These are phyloP conservation scores for Enteromius thamalakanensis DNA, from an alignment of 2,797 vertebrate genomes.

Conservation along the genomic window DNA sequence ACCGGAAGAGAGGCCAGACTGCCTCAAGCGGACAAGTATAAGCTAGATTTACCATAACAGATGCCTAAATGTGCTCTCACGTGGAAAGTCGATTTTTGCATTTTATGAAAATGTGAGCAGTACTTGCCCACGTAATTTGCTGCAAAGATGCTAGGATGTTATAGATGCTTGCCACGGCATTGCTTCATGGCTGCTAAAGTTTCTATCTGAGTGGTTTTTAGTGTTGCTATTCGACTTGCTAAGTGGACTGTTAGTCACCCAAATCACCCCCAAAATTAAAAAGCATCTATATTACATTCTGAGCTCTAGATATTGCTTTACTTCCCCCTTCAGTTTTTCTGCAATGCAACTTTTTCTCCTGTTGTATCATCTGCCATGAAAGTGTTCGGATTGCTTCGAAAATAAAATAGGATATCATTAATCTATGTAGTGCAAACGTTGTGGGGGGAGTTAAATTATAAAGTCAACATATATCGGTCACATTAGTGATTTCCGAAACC, in stretches of 20 bases:
- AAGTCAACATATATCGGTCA: too few relatives aligned
- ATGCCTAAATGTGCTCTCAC: constrained; percentile 9
- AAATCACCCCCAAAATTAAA: neutral
- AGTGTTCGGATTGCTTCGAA: neutral
- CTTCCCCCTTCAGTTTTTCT: neutral
- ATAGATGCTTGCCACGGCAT: neutral
- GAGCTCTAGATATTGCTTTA: neutral
- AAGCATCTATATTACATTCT: neutral
- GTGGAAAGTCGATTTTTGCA: neutral
- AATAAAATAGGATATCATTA: neutral
- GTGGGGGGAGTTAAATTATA: neutral
- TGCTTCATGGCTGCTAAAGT: neutral
- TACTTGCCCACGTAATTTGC: neutral
- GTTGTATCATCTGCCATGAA: neutral
- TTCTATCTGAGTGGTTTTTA: neutral
- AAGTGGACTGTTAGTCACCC: neutral
- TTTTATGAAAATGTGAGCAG: neutral
- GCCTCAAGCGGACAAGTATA: constrained; percentile 24
- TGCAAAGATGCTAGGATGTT: neutral
- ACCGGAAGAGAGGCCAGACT: constrained; percentile 56
- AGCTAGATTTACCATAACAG: constrained; percentile 25
- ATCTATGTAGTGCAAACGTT: neutral
- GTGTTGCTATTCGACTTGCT: neutral
- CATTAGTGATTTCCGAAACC: too few relatives aligned
- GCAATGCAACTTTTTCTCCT: neutral